These are phyloP conservation scores for Cherax quadricarinatus DNA, from an alignment of 1,140 invertebrate species.

Conservation along the genomic window DNA sequence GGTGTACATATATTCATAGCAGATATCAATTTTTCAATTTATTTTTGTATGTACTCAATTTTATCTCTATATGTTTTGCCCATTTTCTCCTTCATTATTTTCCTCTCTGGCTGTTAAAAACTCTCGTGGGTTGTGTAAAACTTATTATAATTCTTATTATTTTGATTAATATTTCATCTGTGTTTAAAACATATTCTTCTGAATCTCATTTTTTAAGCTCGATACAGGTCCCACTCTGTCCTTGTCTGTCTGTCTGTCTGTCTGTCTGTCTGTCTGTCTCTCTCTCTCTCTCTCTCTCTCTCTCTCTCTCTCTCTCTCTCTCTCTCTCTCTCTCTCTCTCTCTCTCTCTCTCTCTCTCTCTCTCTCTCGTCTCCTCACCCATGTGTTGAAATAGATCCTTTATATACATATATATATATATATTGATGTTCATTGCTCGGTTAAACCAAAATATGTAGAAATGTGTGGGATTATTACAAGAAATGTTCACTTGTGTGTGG, in stretches of 20 bases:
- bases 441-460: background rate
- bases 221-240: background rate
- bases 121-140: background rate
- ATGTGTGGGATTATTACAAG: background rate
- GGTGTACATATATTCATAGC: slow-evolving; percentile 4
- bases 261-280: too few species aligned
- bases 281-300: too few species aligned
- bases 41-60: slow-evolving; percentile 6
- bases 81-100: background rate
- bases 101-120: background rate
- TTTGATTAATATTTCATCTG: background rate
- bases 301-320: too few species aligned
- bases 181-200: background rate
- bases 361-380: background rate
- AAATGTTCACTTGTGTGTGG: background rate
- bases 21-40: background rate
- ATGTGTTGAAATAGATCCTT: background rate
- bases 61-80: background rate
- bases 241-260: too few species aligned
- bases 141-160: background rate
- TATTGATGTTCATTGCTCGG: background rate
- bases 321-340: too few species aligned
- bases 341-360: background rate
- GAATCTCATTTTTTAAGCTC: background rate
- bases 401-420: background rate